phyloP scores from a whole-genome alignment of 2,888 invertebrate species.

The Lissocephala sabroskyi region DNA sequence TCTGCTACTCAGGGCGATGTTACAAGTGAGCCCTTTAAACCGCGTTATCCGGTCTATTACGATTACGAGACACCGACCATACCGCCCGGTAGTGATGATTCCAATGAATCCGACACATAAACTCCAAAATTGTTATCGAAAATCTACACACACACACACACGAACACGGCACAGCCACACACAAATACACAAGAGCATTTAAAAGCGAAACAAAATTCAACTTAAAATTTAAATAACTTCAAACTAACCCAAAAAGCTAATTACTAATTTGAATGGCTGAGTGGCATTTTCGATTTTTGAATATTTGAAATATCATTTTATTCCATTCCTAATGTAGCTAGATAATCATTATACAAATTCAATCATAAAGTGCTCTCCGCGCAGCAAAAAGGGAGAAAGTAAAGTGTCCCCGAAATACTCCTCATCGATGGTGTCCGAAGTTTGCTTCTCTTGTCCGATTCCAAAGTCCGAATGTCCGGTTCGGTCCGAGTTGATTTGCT shows the following conservation, averaged over 20 bases:
- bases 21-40: slow-evolving; percentile 68
- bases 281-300: slow-evolving; percentile 47
- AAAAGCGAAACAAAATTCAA: slow-evolving; percentile 17
- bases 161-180: slow-evolving; percentile 1
- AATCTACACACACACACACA: too few relatives aligned
- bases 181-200: slow-evolving; percentile 13
- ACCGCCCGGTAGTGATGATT: slow-evolving; percentile 73
- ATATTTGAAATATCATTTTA: slow-evolving; percentile 26
- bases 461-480: too few relatives aligned
- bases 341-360: slow-evolving; percentile 8
- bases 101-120: slow-evolving; percentile 63
- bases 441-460: too few relatives aligned
- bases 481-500: too few relatives aligned
- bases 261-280: slow-evolving; percentile 62
- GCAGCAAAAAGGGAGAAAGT: too few relatives aligned
- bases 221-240: slow-evolving; percentile 24
- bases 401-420: too few relatives aligned
- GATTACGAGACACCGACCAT: slow-evolving; percentile 71
- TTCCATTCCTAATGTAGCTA: slow-evolving; percentile 48
- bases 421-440: too few relatives aligned
- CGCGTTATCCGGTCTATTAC: slow-evolving; percentile 72
- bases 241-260: too few relatives aligned
- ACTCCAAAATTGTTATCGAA: slow-evolving; percentile 34
- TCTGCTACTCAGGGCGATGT: slow-evolving; percentile 56
- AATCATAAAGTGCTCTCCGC: not conserved